Percentiles rank a stretch among this genome's conserved stretches.
phyloP scores from a whole-genome alignment of 2,113 vertebrate species.

The western clawed frog (Xenopus tropicalis) region DNA sequence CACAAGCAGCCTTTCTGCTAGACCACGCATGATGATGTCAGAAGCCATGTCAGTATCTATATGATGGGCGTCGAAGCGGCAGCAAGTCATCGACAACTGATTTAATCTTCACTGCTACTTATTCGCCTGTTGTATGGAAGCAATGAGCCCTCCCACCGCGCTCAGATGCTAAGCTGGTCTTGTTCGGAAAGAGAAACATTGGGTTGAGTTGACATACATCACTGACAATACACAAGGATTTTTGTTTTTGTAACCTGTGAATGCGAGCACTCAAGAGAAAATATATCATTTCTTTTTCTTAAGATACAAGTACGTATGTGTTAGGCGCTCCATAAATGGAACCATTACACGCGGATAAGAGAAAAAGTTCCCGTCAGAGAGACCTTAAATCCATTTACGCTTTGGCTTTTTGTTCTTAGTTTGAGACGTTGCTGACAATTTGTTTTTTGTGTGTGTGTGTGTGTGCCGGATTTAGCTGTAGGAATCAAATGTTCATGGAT shows the following conservation, averaged over 20 bases:
- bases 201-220: constrained; percentile 14
- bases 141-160: constrained; percentile 8
- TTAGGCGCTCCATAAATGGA: too few relatives aligned
- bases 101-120: neutral
- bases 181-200: constrained; percentile 30
- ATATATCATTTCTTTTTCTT: neutral
- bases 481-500: constrained; percentile 24
- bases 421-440: constrained; percentile 1
- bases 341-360: too few relatives aligned
- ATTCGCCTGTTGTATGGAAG: constrained; percentile 13
- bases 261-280: neutral
- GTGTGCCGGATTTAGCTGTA: constrained; percentile 14
- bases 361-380: neutral
- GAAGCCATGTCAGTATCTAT: constrained; percentile 20
- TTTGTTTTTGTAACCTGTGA: constrained; percentile 13
- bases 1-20: constrained; percentile 20
- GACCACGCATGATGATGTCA: constrained; percentile 4
- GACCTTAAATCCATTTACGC: neutral
- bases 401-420: constrained; percentile 16
- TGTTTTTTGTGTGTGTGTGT: constrained; percentile 15
- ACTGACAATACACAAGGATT: constrained; percentile 1
- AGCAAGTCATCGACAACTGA: constrained; percentile 1
- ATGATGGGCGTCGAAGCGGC: constrained; percentile 9
- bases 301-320: neutral
- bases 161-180: constrained; percentile 15